These are phyloP conservation scores for Eulacestoma nigropectus DNA, from an alignment of 2,113 vertebrate genomes.

Conservation along the genomic window DNA sequence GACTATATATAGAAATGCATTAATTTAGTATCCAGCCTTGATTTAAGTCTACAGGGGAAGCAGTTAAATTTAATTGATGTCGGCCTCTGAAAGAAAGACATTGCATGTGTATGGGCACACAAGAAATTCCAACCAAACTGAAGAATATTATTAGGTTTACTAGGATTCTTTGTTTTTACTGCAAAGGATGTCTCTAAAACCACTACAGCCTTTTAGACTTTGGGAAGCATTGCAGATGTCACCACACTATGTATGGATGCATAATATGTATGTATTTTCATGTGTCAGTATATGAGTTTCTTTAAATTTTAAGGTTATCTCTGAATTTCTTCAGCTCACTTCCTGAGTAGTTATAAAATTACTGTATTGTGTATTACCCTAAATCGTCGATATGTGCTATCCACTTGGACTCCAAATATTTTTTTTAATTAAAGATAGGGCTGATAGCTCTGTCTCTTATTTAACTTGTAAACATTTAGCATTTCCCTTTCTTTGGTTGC, in stretches of 20 bases:
- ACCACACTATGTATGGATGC: background rate
- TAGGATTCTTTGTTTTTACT: background rate
- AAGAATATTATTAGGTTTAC: background rate
- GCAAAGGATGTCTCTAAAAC: conserved; percentile 3
- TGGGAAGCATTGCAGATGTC: background rate
- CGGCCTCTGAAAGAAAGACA: background rate
- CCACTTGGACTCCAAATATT: background rate
- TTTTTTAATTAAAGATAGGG: background rate
- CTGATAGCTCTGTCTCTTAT: background rate
- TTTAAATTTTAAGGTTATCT: background rate
- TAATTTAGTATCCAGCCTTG: background rate
- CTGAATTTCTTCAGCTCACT: background rate
- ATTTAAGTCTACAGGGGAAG: background rate
- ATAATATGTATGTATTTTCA: background rate
- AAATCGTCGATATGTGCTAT: background rate
- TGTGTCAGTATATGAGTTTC: background rate
- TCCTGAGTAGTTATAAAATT: background rate
- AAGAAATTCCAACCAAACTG: background rate
- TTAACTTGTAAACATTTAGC: background rate
- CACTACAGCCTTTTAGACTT: background rate
- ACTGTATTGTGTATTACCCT: background rate
- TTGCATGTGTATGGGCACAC: background rate
- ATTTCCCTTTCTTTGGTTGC: background rate
- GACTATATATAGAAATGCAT: background rate
- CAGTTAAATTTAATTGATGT: background rate